phyloP scores from a whole-genome alignment of 2,113 vertebrate species.

The Hyla sarda region DNA sequence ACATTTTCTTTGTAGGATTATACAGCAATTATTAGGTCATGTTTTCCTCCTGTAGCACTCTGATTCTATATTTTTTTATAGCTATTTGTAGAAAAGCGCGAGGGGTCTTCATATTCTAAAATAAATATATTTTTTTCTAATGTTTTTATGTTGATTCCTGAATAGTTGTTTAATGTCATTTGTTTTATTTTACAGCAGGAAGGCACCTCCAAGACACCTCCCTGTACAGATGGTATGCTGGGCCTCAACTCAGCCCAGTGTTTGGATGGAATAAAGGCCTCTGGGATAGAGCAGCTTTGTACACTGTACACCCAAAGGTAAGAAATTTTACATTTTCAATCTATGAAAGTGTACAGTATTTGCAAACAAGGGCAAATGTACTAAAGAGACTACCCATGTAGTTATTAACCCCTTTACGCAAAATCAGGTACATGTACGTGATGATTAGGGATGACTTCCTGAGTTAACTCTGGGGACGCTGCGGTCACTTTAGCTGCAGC shows the following conservation, averaged over 20 bases:
- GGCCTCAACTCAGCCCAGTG: conserved; percentile 69
- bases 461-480: no score
- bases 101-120: no score
- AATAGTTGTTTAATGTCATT: not conserved
- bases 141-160: not conserved
- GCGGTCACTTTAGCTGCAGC: no score
- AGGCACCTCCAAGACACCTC: conserved; percentile 39
- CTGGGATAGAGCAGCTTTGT: conserved; percentile 69
- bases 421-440: no score
- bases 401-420: no score
- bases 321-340: conserved; percentile 24
- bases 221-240: conserved; percentile 74
- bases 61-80: not conserved
- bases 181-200: not conserved
- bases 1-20: not conserved
- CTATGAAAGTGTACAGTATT: not conserved
- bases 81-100: no score
- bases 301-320: conserved; percentile 69
- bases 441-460: no score
- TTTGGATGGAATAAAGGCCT: conserved; percentile 72
- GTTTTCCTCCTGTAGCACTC: not conserved
- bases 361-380: not conserved
- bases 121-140: no score
- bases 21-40: not conserved
- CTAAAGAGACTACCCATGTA: not conserved